Base-by-base conservation (phyloP, 2,113 vertebrate species). In the Herpailurus yagouaroundi region DNA sequence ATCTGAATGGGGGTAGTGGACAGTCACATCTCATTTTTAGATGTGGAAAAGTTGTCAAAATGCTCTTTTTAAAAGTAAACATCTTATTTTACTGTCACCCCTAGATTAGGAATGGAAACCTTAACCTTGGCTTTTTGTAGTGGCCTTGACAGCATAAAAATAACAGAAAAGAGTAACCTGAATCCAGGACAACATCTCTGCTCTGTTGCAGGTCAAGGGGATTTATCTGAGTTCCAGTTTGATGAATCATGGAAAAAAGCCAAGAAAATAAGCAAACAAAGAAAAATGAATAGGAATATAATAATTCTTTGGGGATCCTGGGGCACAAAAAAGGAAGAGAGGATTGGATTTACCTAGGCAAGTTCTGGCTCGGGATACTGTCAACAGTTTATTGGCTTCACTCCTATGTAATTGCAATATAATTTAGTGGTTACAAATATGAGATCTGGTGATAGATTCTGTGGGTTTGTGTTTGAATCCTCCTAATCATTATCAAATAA, bases 21-120 rank as follows among this genome's bases (percentile, higher is more conserved):
- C 11, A 76, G 57, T 4, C 60, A 23, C 71, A 5, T 91, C 45
- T 96, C 68, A 74, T 14, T 81, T 81, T 91, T 93, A 93, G 4
- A 79, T 95, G 7, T 16, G 27, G 9, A 84, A 92, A 92, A 77
- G 21, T 91, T 80, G 25, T 73, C n/a, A 79, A 84, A 83, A n/a
- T 94, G 27, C 8, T 73, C 23, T 95, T 86, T 87, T 31, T 36
- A 64, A 68, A 96, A 89, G 29, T 77, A 89, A 81, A 76, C 55
- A 84, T 50, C 33, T 79, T 55, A 79, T 82, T 85, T 87, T 5
- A 69, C 82, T 81, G 41, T 88, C 55, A 82, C 38, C 1, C 1
- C 12, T 38, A 25, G 36, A 50, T 82, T 21, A 89, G 27, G 68
- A 96, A 95, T 83, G 48, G 33, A 89, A 96, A 66, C 5, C 4